Evolutionary conservation across 2,113 vertebrate species (phyloP).

Genomic region (Zapornia atra): DNA sequence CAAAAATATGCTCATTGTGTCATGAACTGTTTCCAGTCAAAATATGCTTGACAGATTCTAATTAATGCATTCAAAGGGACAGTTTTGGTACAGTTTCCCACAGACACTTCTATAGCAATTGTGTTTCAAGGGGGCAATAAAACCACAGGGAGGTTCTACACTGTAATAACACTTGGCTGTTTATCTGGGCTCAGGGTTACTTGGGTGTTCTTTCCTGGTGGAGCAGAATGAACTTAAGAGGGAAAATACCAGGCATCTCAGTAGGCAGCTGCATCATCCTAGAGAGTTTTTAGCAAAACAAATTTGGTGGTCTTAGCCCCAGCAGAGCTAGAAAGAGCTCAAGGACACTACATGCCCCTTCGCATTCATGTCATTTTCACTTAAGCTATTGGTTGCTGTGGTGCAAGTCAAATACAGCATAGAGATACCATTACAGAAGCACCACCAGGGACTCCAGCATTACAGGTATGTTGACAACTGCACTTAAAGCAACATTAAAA

Average conservation of each 20-base stretch:
- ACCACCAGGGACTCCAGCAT: not conserved
- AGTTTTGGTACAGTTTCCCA: slow-evolving; percentile 22
- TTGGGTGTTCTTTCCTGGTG: not conserved
- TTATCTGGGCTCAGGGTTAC: not conserved
- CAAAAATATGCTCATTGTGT: not conserved
- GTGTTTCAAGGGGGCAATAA: not conserved
- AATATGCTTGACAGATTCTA: not conserved
- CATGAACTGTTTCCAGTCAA: not conserved
- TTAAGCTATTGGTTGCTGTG: not conserved
- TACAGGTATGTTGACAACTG: not conserved
- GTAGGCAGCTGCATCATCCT: not conserved
- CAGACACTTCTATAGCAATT: not conserved
- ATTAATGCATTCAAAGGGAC: slow-evolving; percentile 26
- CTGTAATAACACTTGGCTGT: not conserved
- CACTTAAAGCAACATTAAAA: not conserved
- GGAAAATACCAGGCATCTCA: not conserved
- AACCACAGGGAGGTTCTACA: not conserved
- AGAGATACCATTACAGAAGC: not conserved
- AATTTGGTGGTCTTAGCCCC: not conserved
- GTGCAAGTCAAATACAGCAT: not conserved
- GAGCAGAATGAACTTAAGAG: not conserved
- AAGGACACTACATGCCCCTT: not conserved
- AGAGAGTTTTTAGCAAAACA: not conserved
- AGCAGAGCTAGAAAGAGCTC: not conserved
- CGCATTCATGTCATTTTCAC: not conserved